phyloP scores from a whole-genome alignment of 2,888 invertebrate genomes.

The Tachystola acroxantha region DNA sequence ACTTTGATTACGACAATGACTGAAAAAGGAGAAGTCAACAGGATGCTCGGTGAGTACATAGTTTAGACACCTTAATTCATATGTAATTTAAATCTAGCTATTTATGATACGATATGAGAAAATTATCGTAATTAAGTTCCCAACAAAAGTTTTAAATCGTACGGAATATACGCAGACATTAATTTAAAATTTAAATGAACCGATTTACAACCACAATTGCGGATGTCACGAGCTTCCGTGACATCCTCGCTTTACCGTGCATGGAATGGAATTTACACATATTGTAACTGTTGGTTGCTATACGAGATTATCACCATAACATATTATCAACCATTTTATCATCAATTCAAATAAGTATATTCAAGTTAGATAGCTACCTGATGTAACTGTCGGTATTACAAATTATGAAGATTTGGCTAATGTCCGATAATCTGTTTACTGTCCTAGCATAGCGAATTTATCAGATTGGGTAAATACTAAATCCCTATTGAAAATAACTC shows the following conservation, averaged over 20 bases:
- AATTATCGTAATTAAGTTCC: too few relatives aligned
- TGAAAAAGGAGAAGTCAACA: conserved; percentile 66
- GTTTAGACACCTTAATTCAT: not conserved
- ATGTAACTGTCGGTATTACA: not conserved
- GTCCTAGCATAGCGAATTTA: too few relatives aligned
- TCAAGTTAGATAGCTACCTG: not conserved
- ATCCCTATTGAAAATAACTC: too few relatives aligned
- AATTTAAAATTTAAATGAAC: conserved; percentile 1
- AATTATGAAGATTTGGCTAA: too few relatives aligned
- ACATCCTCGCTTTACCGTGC: conserved; percentile 14
- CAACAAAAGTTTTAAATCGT: too few relatives aligned
- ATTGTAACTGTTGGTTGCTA: too few relatives aligned
- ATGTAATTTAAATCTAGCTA: not conserved
- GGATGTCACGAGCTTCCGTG: conserved; percentile 29
- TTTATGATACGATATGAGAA: too few relatives aligned
- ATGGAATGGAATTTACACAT: conserved; percentile 11
- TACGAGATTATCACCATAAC: not conserved
- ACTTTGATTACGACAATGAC: conserved; percentile 64
- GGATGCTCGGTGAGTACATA: conserved; percentile 66
- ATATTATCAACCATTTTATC: not conserved
- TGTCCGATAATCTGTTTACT: too few relatives aligned
- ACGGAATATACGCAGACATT: too few relatives aligned
- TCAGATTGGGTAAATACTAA: too few relatives aligned
- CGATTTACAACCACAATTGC: conserved; percentile 7
- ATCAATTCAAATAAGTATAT: not conserved